Evolutionary conservation across 2,888 invertebrate species (phyloP), one percentile per base, ranked within the genome.

Genomic region (Sphinx pinastri): DNA sequence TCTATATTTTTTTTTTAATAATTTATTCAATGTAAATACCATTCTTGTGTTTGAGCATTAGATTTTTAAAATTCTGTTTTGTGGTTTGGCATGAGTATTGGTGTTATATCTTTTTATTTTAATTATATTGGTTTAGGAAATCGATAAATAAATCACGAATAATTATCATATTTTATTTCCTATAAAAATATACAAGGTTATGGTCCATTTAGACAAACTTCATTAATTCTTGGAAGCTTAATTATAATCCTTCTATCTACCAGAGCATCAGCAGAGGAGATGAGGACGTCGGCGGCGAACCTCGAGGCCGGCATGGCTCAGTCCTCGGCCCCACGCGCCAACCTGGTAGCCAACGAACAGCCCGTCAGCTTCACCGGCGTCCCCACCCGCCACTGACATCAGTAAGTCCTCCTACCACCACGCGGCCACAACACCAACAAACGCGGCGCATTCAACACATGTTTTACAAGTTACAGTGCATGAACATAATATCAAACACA

Each of bases 261-360:
- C 90, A 98, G 98, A 95, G 98, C 97, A 78, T 94, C 97, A 79
- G 95, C 95, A 78, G 96, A 96, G 77, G 97, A 97, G 82, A 98
- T 98, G 98, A 95, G 97, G 89, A 95, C 95, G 88, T 94, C 96
- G 84, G 96, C 96, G 76, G 95, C 95, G 71, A 91, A 84, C 74
- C 87, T 95, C 60, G 93, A 93, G 79, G 86, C 91, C 63, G 94
- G 93, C 1, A 58, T 78, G 54, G 86, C 81, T 8, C 84, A 85
- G 68, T 91, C 95, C 77, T 91, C 95, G 74, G 95, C 95, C 79
- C 96, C 96, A 90, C 96, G 96, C 81, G 96, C 97, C 81, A 96
- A 95, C 84, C 96, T 98, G 85, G 97, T 98, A 81, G 95, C 96
- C 84, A 97, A 97, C 94, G 97, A 97, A 85, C 97, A 97, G 90